Base-by-base conservation (phyloP, 2,888 invertebrate genomes). In the Pyralis farinalis region DNA sequence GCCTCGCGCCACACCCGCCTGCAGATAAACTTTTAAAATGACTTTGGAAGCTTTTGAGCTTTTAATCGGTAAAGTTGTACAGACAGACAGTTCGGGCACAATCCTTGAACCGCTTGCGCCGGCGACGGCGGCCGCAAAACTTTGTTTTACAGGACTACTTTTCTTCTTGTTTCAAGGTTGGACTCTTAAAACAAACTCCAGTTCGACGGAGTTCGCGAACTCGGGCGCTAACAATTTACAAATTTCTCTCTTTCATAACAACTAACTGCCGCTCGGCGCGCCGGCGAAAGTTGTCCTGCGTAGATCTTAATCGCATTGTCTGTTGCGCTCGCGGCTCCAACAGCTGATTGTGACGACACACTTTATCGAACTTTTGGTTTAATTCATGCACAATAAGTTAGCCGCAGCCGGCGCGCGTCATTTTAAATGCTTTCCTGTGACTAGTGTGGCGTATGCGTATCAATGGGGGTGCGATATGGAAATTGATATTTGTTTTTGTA, bases 141-240 rank as follows among this genome's bases (percentile, higher is more conserved):
- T 90, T 90, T 89, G 90, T 90, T 89, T 89, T 88, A 89, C 89
- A 90, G 89, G 90, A 90, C 90, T 90, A 90, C 90, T 90, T 90
- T 89, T 90, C 88, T 90, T 89, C 90, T 89, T 89, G 90, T 90
- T 90, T 90, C 90, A 90, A 90, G 90, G 90, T 90, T 89, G 89
- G 87, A 90, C 90, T 90, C 90, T 90, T 90, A 90, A 90, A 90
- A 90, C 90, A 90, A 90, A 90, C 90, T 88, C 88, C 83, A 67
- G 88, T 87, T 87, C 87, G 88, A 87, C 87, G 86, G 87, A 89
- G 89, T 89, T 89, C 87, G 86, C 86, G 89, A 90, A 89, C 89
- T 89, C 89, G 87, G 84, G 88, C 87, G 88, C 89, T 87, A 89
- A 90, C 90, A 90, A 90, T 90, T 90, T 90, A 90, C 90, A 90